Evolutionary conservation across 2,888 invertebrate species (phyloP), one percentile per base, ranked within the genome.

Genomic region (Pristionchus fissidentatus): DNA sequence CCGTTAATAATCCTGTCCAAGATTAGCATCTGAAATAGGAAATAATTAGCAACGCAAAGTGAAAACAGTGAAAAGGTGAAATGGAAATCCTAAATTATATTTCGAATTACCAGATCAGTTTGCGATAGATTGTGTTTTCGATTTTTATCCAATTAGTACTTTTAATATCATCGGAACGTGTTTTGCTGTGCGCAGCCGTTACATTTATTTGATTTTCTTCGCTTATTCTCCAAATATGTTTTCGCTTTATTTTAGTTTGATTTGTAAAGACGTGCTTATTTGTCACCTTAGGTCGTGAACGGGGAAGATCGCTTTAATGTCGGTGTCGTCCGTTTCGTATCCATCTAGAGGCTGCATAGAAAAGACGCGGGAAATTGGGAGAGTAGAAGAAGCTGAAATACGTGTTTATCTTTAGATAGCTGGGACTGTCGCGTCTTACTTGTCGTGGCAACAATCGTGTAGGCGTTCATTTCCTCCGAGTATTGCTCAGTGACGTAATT

Each of bases 271-370:
- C 29, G 57, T 57, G 26, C 8, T n/a, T 22, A 57, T 57, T 57
- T 57, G n/a, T n/a, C n/a, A n/a, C 62, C 62, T 62, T 10, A 62
- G 29, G 26, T 35, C 35, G 35, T 35, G 15, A 62, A 19, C 35
- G 5, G 62, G 62, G 15, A 62, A 62, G 7, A 62, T 3, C n/a
- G 62, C 35, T 13, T 32, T 32, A 5, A 62, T 35, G 35, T 62
- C 62, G 26, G 32, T 62, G 29, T 62, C 62, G 2, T 35, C 62
- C 3, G 62, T 35, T 35, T 19, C 62, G 62, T 62, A 62, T 35
- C 62, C 62, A 62, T 62, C 62, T 62, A 62, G 62, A 15, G 62
- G 62, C 35, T 62, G 62, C 62, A 62, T 8, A 3, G 62, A 62
- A 26, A 32, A 35, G 32, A 62, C 35, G 1, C 15, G 3, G 3